phyloP scores from a whole-genome alignment of 2,888 invertebrate genomes.

The Drosophila dives region DNA sequence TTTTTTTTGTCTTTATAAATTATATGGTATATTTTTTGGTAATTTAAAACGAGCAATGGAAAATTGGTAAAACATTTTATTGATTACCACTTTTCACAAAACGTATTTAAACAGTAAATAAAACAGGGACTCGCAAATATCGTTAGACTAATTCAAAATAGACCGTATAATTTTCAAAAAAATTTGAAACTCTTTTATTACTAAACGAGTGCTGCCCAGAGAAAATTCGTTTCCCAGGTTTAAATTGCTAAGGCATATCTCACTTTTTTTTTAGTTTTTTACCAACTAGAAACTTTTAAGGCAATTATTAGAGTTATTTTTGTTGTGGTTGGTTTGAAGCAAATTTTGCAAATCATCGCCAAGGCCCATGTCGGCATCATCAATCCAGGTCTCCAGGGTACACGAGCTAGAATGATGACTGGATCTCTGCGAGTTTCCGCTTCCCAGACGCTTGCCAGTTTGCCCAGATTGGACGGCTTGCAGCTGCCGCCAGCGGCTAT shows the following conservation, averaged over 20 bases:
- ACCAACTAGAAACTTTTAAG: conserved; percentile 71
- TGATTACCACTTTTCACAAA: not conserved
- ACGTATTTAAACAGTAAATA: not conserved
- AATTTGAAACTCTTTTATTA: conserved; percentile 25
- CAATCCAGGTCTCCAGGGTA: conserved; percentile 84
- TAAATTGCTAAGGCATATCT: conserved; percentile 3
- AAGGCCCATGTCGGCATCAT: conserved; percentile 75
- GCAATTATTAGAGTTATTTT: conserved; percentile 68
- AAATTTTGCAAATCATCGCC: conserved; percentile 58
- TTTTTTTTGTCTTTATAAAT: not conserved
- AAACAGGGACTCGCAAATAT: not conserved
- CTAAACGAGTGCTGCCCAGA: not conserved
- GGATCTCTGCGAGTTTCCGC: conserved; percentile 74
- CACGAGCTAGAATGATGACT: conserved; percentile 84
- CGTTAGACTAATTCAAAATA: conserved; percentile 18
- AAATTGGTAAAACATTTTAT: not conserved
- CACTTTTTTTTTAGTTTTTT: conserved; percentile 1
- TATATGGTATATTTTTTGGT: not conserved
- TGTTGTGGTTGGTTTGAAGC: conserved; percentile 39
- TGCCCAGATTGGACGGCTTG: conserved; percentile 31
- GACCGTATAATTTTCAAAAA: conserved; percentile 51
- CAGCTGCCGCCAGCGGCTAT: conserved; percentile 73
- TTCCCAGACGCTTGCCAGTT: conserved; percentile 56
- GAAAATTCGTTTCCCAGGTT: not conserved
- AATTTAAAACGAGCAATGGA: not conserved